These are phyloP conservation scores for Lepidurus arcticus DNA, from an alignment of 1,140 invertebrate genomes.

Conservation along the genomic window DNA sequence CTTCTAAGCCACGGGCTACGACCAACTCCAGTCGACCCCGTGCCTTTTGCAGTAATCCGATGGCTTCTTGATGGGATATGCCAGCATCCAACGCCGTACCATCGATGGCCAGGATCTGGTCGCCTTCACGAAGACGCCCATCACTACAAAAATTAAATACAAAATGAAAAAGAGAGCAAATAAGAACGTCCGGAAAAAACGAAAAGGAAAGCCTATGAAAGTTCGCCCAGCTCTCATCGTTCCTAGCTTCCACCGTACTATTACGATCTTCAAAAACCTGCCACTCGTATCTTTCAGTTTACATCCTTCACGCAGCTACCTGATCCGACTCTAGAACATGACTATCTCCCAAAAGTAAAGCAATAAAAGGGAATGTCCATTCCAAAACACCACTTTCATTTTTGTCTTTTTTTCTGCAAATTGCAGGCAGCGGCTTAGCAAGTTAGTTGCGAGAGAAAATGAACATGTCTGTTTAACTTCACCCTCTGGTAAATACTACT, in stretches of 20 bases:
- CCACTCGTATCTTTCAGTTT: background rate
- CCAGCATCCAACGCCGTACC: slow-evolving; percentile 73
- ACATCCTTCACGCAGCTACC: background rate
- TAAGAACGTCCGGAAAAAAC: background rate
- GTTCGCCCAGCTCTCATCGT: background rate
- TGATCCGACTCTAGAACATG: no score
- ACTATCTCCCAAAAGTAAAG: no score
- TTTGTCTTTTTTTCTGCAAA: no score
- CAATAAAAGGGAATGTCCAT: no score
- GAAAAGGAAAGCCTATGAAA: background rate
- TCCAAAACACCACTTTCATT: no score
- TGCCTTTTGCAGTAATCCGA: slow-evolving; percentile 72
- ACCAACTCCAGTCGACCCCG: slow-evolving; percentile 66
- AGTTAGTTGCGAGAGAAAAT: no score
- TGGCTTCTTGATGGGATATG: slow-evolving; percentile 80
- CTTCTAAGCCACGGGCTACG: slow-evolving; percentile 55
- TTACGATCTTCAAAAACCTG: background rate
- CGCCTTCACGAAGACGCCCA: slow-evolving; percentile 69
- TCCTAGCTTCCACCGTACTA: slow-evolving; percentile 7
- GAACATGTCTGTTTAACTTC: no score
- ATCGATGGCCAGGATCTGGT: slow-evolving; percentile 85
- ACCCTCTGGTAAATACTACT: no score
- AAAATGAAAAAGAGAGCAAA: slow-evolving; percentile 27
- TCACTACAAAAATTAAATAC: slow-evolving; percentile 54
- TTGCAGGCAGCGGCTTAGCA: no score